phyloP scores from a whole-genome alignment of 2,888 invertebrate genomes.

The Archaeoteleia sp. region DNA sequence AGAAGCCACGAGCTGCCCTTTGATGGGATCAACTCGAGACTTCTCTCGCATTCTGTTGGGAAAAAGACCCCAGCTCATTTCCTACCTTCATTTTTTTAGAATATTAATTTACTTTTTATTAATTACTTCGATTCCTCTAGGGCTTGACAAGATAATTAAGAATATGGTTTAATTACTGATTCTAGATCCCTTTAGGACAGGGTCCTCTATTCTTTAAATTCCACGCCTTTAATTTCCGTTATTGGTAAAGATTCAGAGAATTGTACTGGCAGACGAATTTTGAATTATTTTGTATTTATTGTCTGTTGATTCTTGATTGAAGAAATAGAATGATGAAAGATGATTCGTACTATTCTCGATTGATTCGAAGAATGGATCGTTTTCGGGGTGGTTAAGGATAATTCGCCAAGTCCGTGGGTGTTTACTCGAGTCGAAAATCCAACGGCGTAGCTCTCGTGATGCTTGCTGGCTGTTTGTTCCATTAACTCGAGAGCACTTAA shows the following conservation, averaged over 20 bases:
- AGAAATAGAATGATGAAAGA: no score
- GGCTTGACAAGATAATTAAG: neutral
- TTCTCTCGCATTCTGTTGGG: constrained; percentile 34
- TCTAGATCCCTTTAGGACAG: no score
- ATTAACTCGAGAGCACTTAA: constrained; percentile 62
- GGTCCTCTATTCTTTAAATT: no score
- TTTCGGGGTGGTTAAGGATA: neutral
- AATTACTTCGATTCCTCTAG: neutral
- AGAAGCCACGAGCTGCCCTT: constrained; percentile 13
- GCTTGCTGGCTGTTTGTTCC: constrained; percentile 61
- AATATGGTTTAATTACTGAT: no score
- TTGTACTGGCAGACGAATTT: no score
- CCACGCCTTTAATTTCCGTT: no score
- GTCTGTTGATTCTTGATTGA: no score
- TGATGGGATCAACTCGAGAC: constrained; percentile 36
- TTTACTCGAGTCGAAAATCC: constrained; percentile 42
- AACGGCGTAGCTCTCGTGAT: constrained; percentile 25
- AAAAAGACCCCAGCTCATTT: constrained; percentile 43
- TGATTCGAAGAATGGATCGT: neutral
- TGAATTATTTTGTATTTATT: no score
- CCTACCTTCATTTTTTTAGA: neutral
- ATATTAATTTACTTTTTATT: neutral
- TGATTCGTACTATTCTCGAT: constrained; percentile 11
- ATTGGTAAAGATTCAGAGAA: no score
- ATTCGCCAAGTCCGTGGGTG: constrained; percentile 12